Base-by-base conservation (phyloP, 2,888 invertebrate species). In the Aquatica leii region DNA sequence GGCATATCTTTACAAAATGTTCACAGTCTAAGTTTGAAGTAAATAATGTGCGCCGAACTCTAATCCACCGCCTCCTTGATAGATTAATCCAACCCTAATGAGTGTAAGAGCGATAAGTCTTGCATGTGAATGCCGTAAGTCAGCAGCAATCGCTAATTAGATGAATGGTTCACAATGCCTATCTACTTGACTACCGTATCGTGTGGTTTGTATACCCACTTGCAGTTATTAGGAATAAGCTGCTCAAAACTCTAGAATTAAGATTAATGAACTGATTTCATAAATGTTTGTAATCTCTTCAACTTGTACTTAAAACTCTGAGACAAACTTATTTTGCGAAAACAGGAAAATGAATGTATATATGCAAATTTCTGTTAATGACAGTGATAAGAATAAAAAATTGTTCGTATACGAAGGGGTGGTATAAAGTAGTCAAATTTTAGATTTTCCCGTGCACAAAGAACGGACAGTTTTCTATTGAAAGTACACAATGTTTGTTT, bases 41-140 rank as follows among this genome's bases (percentile, higher is more conserved):
- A 60, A 57, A 43, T 43, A 43, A 60, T 59, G 59, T 60, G 60
- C 69, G 68, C 63, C 68, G 61, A 68, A 71, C 70, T 71, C 70
- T 66, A 67, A 69, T 67, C 71, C 66, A 65, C 69, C 68, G 73
- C 72, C 71, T 76, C 74, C 74, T 79, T 81, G 81, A 81, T 81
- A 79, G 80, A 81, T 81, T 81, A 81, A 81, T 81, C 81, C 80
- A 71, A 76, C 79, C 78, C 80, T 81, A 81, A 81, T 81, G 81
- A 81, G 81, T 78, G 81, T 81, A 80, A 81, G 80, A 81, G 80
- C 81, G 81, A 81, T 81, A 81, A 81, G 80, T 80, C 80, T 80
- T 78, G 76, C 80, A 78, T 79, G 78, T 79, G 80, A 80, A 79
- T 80, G 78, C 80, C 76, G 77, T 74, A 76, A 78, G 75, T 77